Evolutionary conservation across 2,113 vertebrate genomes (phyloP), one percentile per base, ranked within the genome.

Genomic region (Narcine bancroftii): DNA sequence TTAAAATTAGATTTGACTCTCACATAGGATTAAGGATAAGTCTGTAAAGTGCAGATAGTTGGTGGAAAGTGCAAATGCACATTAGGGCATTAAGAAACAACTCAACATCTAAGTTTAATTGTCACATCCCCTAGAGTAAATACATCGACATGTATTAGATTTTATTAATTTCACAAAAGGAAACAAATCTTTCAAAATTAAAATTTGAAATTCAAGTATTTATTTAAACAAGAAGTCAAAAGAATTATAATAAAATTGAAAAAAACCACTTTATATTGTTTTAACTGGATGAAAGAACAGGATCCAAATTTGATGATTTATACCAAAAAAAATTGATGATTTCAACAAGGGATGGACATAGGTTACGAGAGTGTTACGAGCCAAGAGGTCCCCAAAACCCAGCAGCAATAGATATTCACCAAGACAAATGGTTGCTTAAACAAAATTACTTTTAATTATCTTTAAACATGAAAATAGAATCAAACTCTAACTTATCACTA

Each of bases 41-140:
- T n/a, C 53, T 87, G 56, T 56, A 85, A 85, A 87, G 50, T 21
- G 33, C 0, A n/a, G 19, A 87, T 19, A n/a, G 56, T 87, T 63
- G 33, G 33, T 36, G n/a, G 81, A 87, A 87, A 87, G 9, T 19
- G 36, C 6, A 6, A 87, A 36, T 39, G 53, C 81, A 60, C 33
- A 36, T 39, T 60, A 42, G 10, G 29, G n/a, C 36, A 60, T 56
- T 63, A 50, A 36, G 81, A 87, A 36, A 36, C 50, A 87, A 39
- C 81, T 21, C n/a, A 60, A n/a, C 53, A 60, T 63, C 53, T 36
- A 87, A 60, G 81, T 87, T 87, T 63, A 87, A 87, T 87, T 87
- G 33, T 87, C 81, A 60, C 6, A 2, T 63, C 15, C 6, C n/a
- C 21, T n/a, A 2, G 81, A 63, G 47, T 87, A 63, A 63, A 60